These are phyloP conservation scores for Diarsia brunnea DNA, from an alignment of 2,888 invertebrate species.

Conservation along the genomic window DNA sequence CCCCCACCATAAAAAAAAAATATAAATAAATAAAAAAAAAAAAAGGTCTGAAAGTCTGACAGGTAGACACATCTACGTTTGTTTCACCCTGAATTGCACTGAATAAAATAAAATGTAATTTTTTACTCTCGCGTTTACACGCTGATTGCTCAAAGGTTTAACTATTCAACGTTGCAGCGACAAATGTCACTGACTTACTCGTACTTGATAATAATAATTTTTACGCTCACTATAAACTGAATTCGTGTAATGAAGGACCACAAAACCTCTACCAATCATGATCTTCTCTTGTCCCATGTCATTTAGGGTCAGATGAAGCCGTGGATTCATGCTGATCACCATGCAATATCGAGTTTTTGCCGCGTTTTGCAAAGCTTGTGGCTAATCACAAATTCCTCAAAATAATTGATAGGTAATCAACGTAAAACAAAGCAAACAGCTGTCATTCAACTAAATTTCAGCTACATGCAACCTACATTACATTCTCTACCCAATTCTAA, in stretches of 20 bases:
- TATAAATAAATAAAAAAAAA: no score
- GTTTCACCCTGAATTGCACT: background rate
- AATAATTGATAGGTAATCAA: background rate
- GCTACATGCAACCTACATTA: background rate
- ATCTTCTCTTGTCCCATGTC: no score
- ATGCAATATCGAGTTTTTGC: no score
- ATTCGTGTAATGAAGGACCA: background rate
- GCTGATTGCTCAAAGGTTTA: constrained; percentile 44
- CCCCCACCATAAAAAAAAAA: no score
- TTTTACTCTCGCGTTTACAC: constrained; percentile 9
- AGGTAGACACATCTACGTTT: background rate
- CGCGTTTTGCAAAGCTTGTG: no score
- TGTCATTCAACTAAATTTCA: background rate
- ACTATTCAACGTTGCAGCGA: background rate
- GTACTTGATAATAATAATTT: background rate
- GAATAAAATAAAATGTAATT: constrained; percentile 9
- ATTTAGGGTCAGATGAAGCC: no score
- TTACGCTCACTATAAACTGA: background rate
- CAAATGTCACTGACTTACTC: background rate
- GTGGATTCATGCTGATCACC: no score
- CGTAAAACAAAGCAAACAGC: background rate
- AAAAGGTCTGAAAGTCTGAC: background rate
- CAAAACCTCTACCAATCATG: background rate
- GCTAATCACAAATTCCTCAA: no score
- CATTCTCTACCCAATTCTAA: background rate